Base-by-base conservation (phyloP, 2,888 invertebrate species). In the Linnaemya tessellans region DNA sequence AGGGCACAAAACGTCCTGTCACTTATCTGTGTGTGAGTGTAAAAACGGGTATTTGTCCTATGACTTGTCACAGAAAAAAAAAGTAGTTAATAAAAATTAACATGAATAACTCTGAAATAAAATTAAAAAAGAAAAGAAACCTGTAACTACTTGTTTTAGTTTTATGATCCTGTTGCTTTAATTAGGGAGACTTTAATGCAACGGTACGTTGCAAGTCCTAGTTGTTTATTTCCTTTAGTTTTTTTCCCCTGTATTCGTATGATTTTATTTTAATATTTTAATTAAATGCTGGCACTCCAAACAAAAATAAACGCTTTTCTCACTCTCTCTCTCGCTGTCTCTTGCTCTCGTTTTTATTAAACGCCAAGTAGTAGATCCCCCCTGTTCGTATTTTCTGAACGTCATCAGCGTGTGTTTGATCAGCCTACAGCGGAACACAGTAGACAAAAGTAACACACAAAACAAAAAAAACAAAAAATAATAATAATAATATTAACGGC, bases 401-500 rank as follows among this genome's bases (percentile, higher is more conserved):
- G 54, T 70, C 74, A 78, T 60, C 70, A 51, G 25, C 49, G 75
- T 71, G 43, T 60, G 46, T 60, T 67, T 74, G 68, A 15, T 41
- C 80, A 43, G 68, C 51, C 51, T 80, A 56, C 81, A 86, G 65
- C 79, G 68, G 75, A 75, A 77, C 67, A 73, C 82, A 60, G 82
- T 80, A 74, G 84, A 73, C 82, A 64, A 78, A 68, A 79, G 74
- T 51, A 79, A 18, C 18, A 80, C 30, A 30, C 3, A 5, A 30
- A 5, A 30, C 3, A 5, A 30, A 5, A 30, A 30, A 35, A 80
- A 78, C 43, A 71, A 65, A 10, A 81, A 30, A 5, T 3, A 30
- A 30, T 30, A 30, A n/a, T n/a, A n/a, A n/a, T n/a, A n/a, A 67
- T 56, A 80, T 80, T 82, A 79, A 82, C 62, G 87, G 90, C 91